These are phyloP conservation scores for Aix galericulata DNA, from an alignment of 2,113 vertebrate species.

Conservation along the genomic window DNA sequence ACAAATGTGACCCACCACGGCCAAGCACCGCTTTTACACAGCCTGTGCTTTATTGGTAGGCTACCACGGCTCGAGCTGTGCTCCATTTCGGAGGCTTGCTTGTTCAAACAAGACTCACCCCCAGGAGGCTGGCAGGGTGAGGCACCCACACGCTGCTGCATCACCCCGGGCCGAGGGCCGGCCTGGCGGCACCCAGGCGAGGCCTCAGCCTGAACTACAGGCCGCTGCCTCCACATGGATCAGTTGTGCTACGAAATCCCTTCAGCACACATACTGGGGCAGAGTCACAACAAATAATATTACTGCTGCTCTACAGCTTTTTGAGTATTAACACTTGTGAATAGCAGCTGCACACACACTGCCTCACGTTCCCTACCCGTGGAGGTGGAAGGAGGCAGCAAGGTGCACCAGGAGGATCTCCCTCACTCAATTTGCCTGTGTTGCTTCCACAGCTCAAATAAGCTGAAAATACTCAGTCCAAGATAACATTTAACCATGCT, in stretches of 20 bases:
- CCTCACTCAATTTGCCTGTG: background rate
- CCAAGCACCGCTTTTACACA: background rate
- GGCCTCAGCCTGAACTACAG: background rate
- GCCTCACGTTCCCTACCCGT: background rate
- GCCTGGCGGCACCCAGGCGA: accelerated
- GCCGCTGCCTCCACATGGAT: background rate
- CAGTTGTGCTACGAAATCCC: background rate
- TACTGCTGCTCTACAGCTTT: background rate
- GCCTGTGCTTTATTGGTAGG: background rate
- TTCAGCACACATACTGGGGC: background rate
- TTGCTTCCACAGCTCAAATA: background rate
- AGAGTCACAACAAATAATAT: background rate
- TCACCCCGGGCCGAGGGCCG: background rate
- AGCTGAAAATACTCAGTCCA: background rate
- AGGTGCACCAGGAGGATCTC: background rate
- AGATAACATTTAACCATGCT: background rate
- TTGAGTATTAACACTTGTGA: background rate
- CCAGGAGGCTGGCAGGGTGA: background rate
- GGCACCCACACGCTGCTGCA: background rate
- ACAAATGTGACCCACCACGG: accelerated
- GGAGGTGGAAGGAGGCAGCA: background rate
- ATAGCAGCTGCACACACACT: background rate
- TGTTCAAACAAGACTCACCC: background rate
- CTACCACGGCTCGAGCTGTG: background rate
- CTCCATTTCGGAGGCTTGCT: background rate